Evolutionary conservation across 2,888 invertebrate genomes (phyloP).

Genomic region (Oscheius onirici): DNA sequence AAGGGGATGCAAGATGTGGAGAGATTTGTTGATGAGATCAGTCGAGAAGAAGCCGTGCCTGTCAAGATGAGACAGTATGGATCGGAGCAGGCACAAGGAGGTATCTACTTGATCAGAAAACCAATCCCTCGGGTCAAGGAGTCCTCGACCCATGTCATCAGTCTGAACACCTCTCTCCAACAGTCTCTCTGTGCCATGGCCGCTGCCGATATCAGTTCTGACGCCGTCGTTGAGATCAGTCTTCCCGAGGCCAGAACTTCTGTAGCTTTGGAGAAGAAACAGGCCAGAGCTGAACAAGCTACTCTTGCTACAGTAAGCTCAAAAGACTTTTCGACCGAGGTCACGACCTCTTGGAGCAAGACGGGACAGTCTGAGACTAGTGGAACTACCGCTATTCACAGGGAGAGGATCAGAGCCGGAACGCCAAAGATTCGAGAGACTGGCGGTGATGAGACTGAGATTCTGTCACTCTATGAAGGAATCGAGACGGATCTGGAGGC

Average conservation of each 20-base stretch:
- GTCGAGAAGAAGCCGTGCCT: constrained; percentile 39
- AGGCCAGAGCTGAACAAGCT: constrained; percentile 40
- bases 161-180: constrained; percentile 47
- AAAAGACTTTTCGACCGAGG: constrained; percentile 32
- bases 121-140: constrained; percentile 44
- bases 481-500: constrained; percentile 65
- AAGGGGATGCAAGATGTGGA: constrained; percentile 52
- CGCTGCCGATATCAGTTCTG: constrained; percentile 44
- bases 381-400: constrained; percentile 19
- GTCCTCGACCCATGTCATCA: constrained; percentile 54
- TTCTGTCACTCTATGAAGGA: constrained; percentile 61
- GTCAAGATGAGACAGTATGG: constrained; percentile 42
- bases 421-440: constrained; percentile 45
- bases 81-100: constrained; percentile 43
- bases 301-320: constrained; percentile 35
- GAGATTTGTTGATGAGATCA: constrained; percentile 50
- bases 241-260: constrained; percentile 35
- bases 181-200: constrained; percentile 49
- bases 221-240: constrained; percentile 45
- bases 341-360: constrained; percentile 39
- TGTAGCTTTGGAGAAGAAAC: constrained; percentile 31
- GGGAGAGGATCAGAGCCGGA: constrained; percentile 23
- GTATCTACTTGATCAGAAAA: constrained; percentile 48
- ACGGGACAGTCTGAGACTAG: constrained; percentile 32
- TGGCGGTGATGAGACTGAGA: constrained; percentile 53